Percentiles rank a stretch among this genome's conserved stretches.
These are phyloP conservation scores for Alloscopus bannaensis DNA, from an alignment of 2,888 invertebrate species.

Conservation along the genomic window DNA sequence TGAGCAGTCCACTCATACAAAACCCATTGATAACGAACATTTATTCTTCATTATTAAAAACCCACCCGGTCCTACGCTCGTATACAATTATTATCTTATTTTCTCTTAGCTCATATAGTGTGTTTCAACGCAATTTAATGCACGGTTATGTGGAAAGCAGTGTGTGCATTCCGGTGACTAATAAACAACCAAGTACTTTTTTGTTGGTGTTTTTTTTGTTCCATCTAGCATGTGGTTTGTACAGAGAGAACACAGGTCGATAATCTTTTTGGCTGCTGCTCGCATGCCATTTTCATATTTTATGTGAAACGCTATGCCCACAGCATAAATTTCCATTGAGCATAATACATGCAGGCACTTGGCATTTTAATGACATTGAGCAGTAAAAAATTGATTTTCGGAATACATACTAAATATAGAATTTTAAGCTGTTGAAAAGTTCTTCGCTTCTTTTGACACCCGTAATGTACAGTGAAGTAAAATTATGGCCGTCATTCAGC, in stretches of 20 bases:
- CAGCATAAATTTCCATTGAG: background rate
- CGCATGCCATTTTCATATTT: background rate
- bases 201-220: conserved; percentile 4
- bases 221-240: too few species aligned
- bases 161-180: background rate
- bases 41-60: conserved; percentile 53
- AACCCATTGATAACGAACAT: conserved; percentile 39
- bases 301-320: background rate
- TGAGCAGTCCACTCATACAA: too few species aligned
- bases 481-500: too few species aligned
- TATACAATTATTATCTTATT: conserved; percentile 36
- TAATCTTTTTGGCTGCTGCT: background rate
- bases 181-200: background rate
- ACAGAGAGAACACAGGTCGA: too few species aligned
- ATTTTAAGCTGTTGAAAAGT: too few species aligned
- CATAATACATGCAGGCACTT: too few species aligned
- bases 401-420: too few species aligned
- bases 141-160: background rate
- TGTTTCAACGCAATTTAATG: conserved; percentile 4
- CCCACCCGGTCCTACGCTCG: conserved; percentile 30
- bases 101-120: background rate
- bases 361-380: too few species aligned
- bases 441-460: too few species aligned
- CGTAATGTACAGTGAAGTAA: too few species aligned
- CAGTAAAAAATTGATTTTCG: too few species aligned